These are phyloP conservation scores for Peromyscus maniculatus DNA, from an alignment of 2,113 vertebrate genomes.

Conservation along the genomic window DNA sequence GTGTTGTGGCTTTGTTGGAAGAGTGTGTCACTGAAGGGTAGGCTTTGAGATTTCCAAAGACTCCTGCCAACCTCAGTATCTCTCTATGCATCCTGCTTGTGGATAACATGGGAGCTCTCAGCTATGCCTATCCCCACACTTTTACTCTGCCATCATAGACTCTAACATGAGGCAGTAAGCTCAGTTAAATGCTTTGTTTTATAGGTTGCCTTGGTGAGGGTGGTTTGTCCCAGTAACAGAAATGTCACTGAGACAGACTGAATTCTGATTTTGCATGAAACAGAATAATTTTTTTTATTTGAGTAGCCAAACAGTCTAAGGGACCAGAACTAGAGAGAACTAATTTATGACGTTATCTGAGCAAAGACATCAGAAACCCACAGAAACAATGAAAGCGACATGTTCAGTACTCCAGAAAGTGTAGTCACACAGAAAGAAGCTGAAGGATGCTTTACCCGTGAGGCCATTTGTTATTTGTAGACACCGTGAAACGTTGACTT, in stretches of 20 bases:
- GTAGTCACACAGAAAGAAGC: background rate
- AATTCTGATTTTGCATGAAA: background rate
- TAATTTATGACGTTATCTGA: background rate
- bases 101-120: background rate
- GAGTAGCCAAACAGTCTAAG: background rate
- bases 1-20: background rate
- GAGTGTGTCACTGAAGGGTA: background rate
- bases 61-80: background rate
- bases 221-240: background rate
- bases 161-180: background rate
- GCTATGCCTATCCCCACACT: fast-evolving
- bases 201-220: background rate
- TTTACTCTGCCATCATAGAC: background rate
- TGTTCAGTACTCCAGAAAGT: background rate
- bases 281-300: background rate
- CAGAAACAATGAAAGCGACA: background rate
- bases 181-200: background rate
- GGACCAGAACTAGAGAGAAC: background rate
- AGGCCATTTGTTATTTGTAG: background rate
- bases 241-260: background rate
- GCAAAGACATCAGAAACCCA: background rate
- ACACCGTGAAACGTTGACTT: background rate
- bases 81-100: too few species aligned
- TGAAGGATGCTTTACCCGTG: background rate
- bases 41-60: background rate